A percentile compares a stretch with the other conserved stretches of the same genome.
These are phyloP conservation scores for Spea bombifrons DNA, from an alignment of 2,113 vertebrate genomes.

Conservation along the genomic window DNA sequence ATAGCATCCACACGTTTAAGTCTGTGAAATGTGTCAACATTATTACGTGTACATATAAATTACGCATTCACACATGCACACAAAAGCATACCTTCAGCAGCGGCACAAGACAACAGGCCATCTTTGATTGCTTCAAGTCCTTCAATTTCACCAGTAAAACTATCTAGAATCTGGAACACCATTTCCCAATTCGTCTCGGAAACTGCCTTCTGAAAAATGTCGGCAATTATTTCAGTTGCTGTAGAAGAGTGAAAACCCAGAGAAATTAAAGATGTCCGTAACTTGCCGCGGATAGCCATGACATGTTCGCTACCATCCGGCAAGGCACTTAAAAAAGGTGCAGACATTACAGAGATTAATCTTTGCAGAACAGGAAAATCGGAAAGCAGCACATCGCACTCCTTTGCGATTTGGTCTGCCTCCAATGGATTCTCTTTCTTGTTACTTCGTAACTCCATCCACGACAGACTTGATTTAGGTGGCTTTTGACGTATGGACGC, in stretches of 20 bases:
- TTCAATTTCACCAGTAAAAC: slow-evolving; percentile 69
- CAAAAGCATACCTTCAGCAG: slow-evolving; percentile 72
- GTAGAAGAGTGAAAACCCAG: slow-evolving; percentile 74
- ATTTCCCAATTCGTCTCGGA: slow-evolving; percentile 69
- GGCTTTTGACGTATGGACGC: slow-evolving; percentile 62
- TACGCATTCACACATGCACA: too few relatives aligned
- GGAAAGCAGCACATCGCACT: slow-evolving; percentile 77
- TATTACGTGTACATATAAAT: too few relatives aligned
- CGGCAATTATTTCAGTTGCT: slow-evolving; percentile 64
- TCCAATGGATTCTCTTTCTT: slow-evolving; percentile 77
- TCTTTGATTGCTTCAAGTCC: slow-evolving; percentile 74
- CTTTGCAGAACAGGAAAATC: slow-evolving; percentile 76
- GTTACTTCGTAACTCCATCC: slow-evolving; percentile 78
- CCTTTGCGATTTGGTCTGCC: slow-evolving; percentile 78
- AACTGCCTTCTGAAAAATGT: slow-evolving; percentile 81
- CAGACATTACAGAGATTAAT: slow-evolving; percentile 75
- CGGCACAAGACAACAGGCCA: slow-evolving; percentile 78
- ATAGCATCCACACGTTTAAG: too few relatives aligned
- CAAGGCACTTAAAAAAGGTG: slow-evolving; percentile 64
- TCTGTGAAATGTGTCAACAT: too few relatives aligned
- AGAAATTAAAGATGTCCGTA: slow-evolving; percentile 71
- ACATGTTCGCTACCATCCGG: slow-evolving; percentile 62
- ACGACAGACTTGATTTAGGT: slow-evolving; percentile 73
- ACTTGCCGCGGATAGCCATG: slow-evolving; percentile 70
- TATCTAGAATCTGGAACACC: slow-evolving; percentile 76